Base-by-base conservation (phyloP, 2,888 invertebrate genomes). In the Chalcis sispes region DNA sequence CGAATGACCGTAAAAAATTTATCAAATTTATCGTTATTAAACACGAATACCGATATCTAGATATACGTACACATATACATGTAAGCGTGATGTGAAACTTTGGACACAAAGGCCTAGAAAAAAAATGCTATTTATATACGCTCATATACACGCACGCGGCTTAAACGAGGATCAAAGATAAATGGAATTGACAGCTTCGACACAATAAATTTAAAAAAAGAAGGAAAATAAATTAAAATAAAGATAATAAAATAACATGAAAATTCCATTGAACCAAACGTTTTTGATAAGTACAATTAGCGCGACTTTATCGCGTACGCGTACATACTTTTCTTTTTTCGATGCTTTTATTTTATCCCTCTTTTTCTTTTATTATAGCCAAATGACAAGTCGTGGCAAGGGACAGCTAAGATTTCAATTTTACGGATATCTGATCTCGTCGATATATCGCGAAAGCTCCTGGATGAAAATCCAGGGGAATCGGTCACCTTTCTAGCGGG, bases 371-470 rank as follows among this genome's bases (percentile, higher is more conserved):
- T 25, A 18, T 50, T 48, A 56, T 4, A 27, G 32, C 2, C 42
- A 18, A 50, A 61, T 50, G 20, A 71, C 29, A 62, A 25, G 29
- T 15, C 20, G 42, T 15, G 32, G 40, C 42, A 59, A 67, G 36
- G 40, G 56, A 52, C 50, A 64, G 27, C 42, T 46, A 13, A 40
- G 70, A 77, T 77, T 77, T 77, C 77, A 77, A 77, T 77, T 71
- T 74, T 61, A 66, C 71, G 69, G 65, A 61, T 66, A 77, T 73
- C 69, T 61, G 72, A 62, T 62, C 76, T 18, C n/a, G n/a, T 48
- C 62, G 66, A 70, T 61, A 71, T 70, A 64, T 23, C 29, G 62
- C 42, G 25, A 42, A n/a, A 27, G 25, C 8, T 27, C 15, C 13
- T 42, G 13, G 73, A 74, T 67, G 67, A 67, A 64, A 74, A 61